Evolutionary conservation across 2,888 invertebrate genomes (phyloP).

Genomic region (Chelonus formosanus): DNA sequence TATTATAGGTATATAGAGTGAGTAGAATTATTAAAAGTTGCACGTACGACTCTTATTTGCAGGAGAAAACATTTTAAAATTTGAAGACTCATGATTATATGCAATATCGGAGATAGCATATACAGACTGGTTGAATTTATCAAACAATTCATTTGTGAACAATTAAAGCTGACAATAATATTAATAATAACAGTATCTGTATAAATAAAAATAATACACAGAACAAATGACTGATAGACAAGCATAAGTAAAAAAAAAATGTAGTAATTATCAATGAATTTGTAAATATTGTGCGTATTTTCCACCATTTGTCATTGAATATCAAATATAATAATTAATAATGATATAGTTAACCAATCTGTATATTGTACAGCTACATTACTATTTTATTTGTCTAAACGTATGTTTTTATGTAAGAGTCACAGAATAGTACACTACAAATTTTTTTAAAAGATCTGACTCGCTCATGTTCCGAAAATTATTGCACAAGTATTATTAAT

Average conservation of each 20-base stretch:
- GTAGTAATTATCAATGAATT: neutral
- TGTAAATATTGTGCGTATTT: neutral
- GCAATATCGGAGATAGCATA: neutral
- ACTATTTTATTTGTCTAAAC: neutral
- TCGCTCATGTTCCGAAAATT: slow-evolving; percentile 13
- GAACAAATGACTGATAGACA: no score
- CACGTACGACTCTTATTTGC: slow-evolving; percentile 12
- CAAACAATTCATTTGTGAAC: neutral
- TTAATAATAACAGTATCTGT: no score
- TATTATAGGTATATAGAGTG: neutral
- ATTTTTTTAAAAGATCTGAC: slow-evolving; percentile 17
- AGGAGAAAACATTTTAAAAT: slow-evolving; percentile 13
- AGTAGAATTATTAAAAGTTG: neutral
- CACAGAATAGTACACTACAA: slow-evolving; percentile 38
- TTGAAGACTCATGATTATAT: slow-evolving; percentile 6
- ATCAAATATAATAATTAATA: neutral
- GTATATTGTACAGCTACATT: slow-evolving; percentile 19
- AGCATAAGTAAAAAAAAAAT: no score
- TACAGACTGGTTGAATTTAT: slow-evolving; percentile 7
- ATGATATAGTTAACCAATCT: slow-evolving; percentile 2
- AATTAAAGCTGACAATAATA: no score
- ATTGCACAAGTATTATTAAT: slow-evolving; percentile 4
- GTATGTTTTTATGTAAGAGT: slow-evolving; percentile 26
- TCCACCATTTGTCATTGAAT: neutral
- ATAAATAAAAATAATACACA: no score